Conservation (phyloP, 2,888 invertebrate genomes). For the Latrodectus hesperus region DNA sequence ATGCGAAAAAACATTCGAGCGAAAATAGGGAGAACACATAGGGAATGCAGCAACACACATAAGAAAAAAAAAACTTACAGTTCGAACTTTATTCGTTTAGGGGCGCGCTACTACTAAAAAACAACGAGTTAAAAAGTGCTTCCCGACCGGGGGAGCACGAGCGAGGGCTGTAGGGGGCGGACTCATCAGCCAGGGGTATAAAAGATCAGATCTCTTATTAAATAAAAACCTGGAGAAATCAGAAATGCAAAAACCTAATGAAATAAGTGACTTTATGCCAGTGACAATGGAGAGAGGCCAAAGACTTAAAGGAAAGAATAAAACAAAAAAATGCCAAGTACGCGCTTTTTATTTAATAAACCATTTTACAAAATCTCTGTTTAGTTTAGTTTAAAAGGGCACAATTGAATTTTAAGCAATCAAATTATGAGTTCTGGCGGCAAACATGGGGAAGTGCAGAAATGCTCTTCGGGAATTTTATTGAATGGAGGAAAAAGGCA, state of each 20-base stretch:
- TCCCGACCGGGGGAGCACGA: slow-evolving; percentile 7
- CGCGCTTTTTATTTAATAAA: slow-evolving; percentile 64
- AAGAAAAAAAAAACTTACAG: background rate
- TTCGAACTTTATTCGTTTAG: slow-evolving; percentile 31
- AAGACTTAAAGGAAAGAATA: background rate
- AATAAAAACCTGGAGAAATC: slow-evolving; percentile 66
- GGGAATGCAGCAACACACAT: too few species aligned
- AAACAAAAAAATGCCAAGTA: background rate
- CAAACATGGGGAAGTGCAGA: slow-evolving; percentile 8
- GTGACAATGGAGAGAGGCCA: slow-evolving; percentile 26
- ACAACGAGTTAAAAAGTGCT: slow-evolving; percentile 28
- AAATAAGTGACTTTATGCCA: slow-evolving; percentile 59
- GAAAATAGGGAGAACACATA: background rate
- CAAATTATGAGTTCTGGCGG: slow-evolving; percentile 52
- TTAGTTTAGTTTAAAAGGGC: slow-evolving; percentile 66
- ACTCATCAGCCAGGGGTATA: slow-evolving; percentile 27
- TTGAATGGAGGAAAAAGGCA: slow-evolving; percentile 26
- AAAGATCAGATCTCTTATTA: slow-evolving; percentile 67
- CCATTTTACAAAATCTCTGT: slow-evolving; percentile 69
- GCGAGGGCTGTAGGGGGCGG: background rate
- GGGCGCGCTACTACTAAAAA: slow-evolving; percentile 10
- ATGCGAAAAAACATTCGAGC: background rate
- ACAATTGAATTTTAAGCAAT: slow-evolving; percentile 66
- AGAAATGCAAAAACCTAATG: slow-evolving; percentile 67
- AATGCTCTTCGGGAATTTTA: slow-evolving; percentile 16